Evolutionary conservation across 2,113 vertebrate species (phyloP).

Genomic region (Oryzias celebensis): DNA sequence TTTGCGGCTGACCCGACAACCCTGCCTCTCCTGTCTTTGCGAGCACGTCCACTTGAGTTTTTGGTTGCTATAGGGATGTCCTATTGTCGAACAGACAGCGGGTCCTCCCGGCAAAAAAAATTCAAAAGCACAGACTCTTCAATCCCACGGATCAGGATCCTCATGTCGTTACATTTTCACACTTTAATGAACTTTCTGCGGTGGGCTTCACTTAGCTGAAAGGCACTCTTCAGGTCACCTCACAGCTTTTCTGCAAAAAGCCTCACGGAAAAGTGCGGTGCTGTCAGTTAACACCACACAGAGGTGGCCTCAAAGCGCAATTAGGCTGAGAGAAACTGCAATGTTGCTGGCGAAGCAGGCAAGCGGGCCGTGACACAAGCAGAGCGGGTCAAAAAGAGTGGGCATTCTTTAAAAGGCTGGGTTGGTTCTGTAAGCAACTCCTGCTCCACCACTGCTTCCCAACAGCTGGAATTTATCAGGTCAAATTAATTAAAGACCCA

Average conservation of each 20-base stretch:
- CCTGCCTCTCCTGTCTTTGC: conserved; percentile 13
- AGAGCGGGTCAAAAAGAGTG: conserved; percentile 37
- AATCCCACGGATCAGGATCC: conserved; percentile 30
- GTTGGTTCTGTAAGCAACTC: conserved; percentile 50
- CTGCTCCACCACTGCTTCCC: conserved; percentile 17
- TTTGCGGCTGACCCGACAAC: conserved; percentile 21
- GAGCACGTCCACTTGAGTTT: conserved; percentile 19
- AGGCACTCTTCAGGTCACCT: conserved; percentile 20
- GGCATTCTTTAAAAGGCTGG: conserved; percentile 24
- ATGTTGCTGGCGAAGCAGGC: conserved; percentile 19
- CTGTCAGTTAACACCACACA: conserved; percentile 32
- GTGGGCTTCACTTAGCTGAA: conserved; percentile 24
- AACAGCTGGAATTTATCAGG: conserved; percentile 27
- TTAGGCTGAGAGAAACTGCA: conserved; percentile 40
- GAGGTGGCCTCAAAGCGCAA: conserved; percentile 39
- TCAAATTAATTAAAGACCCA: conserved; percentile 37
- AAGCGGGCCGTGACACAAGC: conserved; percentile 7
- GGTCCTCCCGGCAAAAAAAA: conserved; percentile 17
- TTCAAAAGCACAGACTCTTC: conserved; percentile 19
- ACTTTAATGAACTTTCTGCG: conserved; percentile 43
- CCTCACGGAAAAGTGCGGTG: conserved; percentile 15
- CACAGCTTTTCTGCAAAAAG: conserved; percentile 25
- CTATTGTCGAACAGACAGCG: conserved; percentile 10
- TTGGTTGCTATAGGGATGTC: conserved; percentile 49
- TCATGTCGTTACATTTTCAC: conserved; percentile 28